Conservation (phyloP, 1,140 invertebrate genomes). For the Conus ventricosus region DNA sequence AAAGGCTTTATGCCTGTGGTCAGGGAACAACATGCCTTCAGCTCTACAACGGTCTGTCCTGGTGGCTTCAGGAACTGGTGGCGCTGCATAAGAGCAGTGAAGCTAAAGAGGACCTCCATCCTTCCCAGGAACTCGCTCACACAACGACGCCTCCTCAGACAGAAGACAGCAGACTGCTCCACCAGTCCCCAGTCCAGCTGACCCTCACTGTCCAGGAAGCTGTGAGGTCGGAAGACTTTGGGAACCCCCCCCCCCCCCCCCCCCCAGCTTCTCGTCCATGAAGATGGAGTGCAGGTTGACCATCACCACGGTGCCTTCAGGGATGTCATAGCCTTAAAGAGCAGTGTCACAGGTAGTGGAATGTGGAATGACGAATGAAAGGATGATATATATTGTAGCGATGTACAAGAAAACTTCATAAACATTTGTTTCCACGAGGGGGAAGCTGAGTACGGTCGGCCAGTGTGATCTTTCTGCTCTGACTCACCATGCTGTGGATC, state of each 20-base stretch:
- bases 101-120: slow-evolving; percentile 53
- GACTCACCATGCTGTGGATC: slow-evolving; percentile 85
- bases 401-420: slow-evolving; percentile 76
- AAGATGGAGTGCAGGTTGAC: slow-evolving; percentile 64
- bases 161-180: slow-evolving; percentile 41
- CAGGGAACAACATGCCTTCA: slow-evolving; percentile 17
- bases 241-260: slow-evolving; percentile 81
- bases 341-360: slow-evolving; percentile 52
- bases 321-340: slow-evolving; percentile 67
- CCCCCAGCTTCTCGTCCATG: slow-evolving; percentile 62
- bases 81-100: slow-evolving; percentile 67
- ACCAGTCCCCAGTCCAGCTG: slow-evolving; percentile 67
- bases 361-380: slow-evolving; percentile 50
- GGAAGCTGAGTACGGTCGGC: slow-evolving; percentile 23
- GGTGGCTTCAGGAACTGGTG: slow-evolving; percentile 42
- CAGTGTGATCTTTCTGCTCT: slow-evolving; percentile 80
- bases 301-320: slow-evolving; percentile 65
- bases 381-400: slow-evolving; percentile 66
- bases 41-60: slow-evolving; percentile 9
- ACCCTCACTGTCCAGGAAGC: slow-evolving; percentile 83
- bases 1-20: slow-evolving; percentile 24
- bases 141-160: slow-evolving; percentile 49
- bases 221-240: slow-evolving; percentile 82
- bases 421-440: slow-evolving; percentile 31
- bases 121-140: slow-evolving; percentile 53